Base-by-base conservation (phyloP, 2,797 vertebrate genomes). In the Serranus cabrilla region DNA sequence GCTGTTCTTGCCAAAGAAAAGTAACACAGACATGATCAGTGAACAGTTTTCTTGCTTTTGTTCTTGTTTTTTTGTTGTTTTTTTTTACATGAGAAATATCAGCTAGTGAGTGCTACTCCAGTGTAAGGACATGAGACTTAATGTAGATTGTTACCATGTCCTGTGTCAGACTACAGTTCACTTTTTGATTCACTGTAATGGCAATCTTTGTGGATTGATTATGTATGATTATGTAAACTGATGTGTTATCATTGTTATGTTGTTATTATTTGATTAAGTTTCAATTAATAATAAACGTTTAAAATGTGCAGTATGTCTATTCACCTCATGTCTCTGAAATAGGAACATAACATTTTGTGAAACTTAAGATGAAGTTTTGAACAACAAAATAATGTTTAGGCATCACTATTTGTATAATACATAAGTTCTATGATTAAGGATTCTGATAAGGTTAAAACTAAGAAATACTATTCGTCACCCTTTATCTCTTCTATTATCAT, bases 231-330 rank as follows among this genome's bases (percentile, higher is more conserved):
- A 88, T 92, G 85, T 91, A 90, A 91, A 91, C 87, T 90, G 87
- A 88, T 85, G 81, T 95, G 93, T 92, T 91, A 92, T 91, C 90
- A 89, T 89, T 90, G 82, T 89, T 94, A 88, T 89, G 88, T 93
- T 93, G 83, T 91, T 81, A 83, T 90, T 88, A 92, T 91, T 89
- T 91, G 88, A 88, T 93, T 94, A 86, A 87, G 89, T 94, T 95
- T 76, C 84, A 89, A 84, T 92, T 93, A 95, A 91, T 94, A 96
- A 95, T 94, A 95, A 95, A 94, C 89, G 77, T 77, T 78, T 62
- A 87, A 94, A 91, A 92, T 78, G 23, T 83, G 61, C 75, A 61
- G 21, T 69, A 64, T 69, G 27, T 74, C 23, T 71, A 45, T 52
- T 59, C 40, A 50, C 14, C 23, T 65, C 1, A 43, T 73, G 54